phyloP scores from a whole-genome alignment of 2,113 vertebrate species.

The Aramus guarauna region DNA sequence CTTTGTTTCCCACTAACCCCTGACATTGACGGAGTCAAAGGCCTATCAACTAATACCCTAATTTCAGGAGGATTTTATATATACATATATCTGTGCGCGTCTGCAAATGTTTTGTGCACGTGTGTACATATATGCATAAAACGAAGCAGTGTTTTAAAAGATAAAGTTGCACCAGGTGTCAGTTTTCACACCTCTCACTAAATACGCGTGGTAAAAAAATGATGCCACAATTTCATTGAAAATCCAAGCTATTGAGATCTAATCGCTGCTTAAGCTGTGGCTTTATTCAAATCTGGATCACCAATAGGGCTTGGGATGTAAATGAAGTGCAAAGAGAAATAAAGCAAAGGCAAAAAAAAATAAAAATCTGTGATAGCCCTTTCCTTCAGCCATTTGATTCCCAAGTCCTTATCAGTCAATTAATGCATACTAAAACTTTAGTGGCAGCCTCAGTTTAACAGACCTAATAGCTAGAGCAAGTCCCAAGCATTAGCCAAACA shows the following conservation, averaged over 20 bases:
- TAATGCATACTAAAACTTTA: slow-evolving; percentile 72
- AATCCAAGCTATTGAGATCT: slow-evolving; percentile 79
- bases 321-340: slow-evolving; percentile 77
- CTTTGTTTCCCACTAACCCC: slow-evolving; percentile 75
- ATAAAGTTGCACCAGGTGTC: slow-evolving; percentile 77
- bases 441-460: slow-evolving; percentile 52
- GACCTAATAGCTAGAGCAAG: slow-evolving; percentile 57
- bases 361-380: slow-evolving; percentile 64
- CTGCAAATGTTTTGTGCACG: neutral
- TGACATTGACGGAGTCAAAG: slow-evolving; percentile 72
- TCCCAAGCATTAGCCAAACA: slow-evolving; percentile 72
- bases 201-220: slow-evolving; percentile 31
- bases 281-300: slow-evolving; percentile 80
- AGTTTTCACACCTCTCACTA: slow-evolving; percentile 70
- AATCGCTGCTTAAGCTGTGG: slow-evolving; percentile 75
- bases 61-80: slow-evolving; percentile 51
- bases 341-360: slow-evolving; percentile 51
- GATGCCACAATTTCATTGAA: slow-evolving; percentile 71
- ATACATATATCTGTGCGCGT: neutral
- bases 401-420: slow-evolving; percentile 75
- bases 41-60: slow-evolving; percentile 67
- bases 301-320: slow-evolving; percentile 77
- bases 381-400: slow-evolving; percentile 73
- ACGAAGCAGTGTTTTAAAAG: slow-evolving; percentile 48
- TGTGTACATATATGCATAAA: neutral